Evolutionary conservation across 2,797 vertebrate genomes (phyloP).

Genomic region (Carapus acus): DNA sequence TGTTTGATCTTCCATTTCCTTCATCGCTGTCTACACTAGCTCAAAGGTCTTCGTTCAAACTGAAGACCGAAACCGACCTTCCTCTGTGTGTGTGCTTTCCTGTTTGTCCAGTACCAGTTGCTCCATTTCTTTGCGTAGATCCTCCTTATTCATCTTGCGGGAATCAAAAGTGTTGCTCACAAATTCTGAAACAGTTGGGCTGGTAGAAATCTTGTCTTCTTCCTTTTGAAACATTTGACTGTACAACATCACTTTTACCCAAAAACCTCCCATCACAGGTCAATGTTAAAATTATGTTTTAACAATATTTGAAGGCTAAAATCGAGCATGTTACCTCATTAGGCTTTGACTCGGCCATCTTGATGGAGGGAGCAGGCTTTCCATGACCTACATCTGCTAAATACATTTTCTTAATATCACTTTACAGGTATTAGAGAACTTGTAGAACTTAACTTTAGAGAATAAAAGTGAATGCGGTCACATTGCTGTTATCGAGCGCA

Average conservation of each 20-base stretch:
- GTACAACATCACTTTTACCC: too few relatives aligned
- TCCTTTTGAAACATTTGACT: constrained; percentile 59
- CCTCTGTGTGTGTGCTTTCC: constrained; percentile 54
- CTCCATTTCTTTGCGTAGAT: constrained; percentile 89
- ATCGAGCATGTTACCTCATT: constrained; percentile 48
- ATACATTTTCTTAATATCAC: neutral
- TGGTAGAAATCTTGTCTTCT: constrained; percentile 83
- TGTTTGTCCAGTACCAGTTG: constrained; percentile 86
- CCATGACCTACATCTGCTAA: constrained; percentile 52
- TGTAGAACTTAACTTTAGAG: too few relatives aligned
- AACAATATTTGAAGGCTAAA: neutral
- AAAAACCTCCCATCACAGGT: too few relatives aligned
- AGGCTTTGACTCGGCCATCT: constrained; percentile 46
- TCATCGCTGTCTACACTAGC: too few relatives aligned
- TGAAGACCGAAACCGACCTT: constrained; percentile 61
- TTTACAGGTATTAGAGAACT: too few relatives aligned
- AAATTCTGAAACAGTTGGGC: constrained; percentile 82
- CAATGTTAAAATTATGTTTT: too few relatives aligned
- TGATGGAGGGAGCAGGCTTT: constrained; percentile 40
- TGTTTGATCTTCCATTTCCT: too few relatives aligned
- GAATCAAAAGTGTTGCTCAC: constrained; percentile 87
- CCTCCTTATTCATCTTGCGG: constrained; percentile 83
- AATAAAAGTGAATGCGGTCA: too few relatives aligned
- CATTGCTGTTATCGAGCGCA: too few relatives aligned
- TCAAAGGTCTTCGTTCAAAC: too few relatives aligned